phyloP scores from a whole-genome alignment of 2,888 invertebrate genomes.

The Lepidochitona cinerea region DNA sequence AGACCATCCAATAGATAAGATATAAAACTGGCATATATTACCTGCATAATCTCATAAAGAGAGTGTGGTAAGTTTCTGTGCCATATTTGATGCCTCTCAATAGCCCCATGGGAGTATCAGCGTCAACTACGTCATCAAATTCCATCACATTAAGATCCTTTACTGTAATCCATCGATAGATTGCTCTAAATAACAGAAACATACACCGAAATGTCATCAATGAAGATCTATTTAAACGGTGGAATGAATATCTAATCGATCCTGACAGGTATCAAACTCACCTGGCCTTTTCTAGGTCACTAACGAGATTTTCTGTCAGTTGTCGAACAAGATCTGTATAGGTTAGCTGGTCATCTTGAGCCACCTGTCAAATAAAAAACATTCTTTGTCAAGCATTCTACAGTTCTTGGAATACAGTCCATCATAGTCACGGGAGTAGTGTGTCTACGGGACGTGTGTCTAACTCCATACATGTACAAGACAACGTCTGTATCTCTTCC shows the following conservation, averaged over 20 bases:
- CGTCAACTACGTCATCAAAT: slow-evolving; percentile 74
- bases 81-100: slow-evolving; percentile 70
- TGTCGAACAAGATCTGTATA: slow-evolving; percentile 69
- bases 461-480: no score
- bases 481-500: no score
- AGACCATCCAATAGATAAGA: no score
- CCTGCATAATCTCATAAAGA: slow-evolving; percentile 71
- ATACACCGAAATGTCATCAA: background rate
- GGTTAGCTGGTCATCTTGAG: slow-evolving; percentile 68
- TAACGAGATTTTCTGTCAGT: slow-evolving; percentile 63
- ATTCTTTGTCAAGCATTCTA: background rate
- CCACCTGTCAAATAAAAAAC: slow-evolving; percentile 52
- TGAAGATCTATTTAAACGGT: background rate
- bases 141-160: slow-evolving; percentile 71
- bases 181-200: slow-evolving; percentile 51
- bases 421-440: no score
- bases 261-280: slow-evolving; percentile 25
- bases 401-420: no score
- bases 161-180: slow-evolving; percentile 71
- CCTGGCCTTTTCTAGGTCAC: slow-evolving; percentile 70
- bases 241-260: background rate
- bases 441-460: no score
- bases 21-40: no score
- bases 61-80: slow-evolving; percentile 71
- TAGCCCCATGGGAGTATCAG: slow-evolving; percentile 69